phyloP scores from a whole-genome alignment of 2,113 vertebrate genomes.

The Pica pica region DNA sequence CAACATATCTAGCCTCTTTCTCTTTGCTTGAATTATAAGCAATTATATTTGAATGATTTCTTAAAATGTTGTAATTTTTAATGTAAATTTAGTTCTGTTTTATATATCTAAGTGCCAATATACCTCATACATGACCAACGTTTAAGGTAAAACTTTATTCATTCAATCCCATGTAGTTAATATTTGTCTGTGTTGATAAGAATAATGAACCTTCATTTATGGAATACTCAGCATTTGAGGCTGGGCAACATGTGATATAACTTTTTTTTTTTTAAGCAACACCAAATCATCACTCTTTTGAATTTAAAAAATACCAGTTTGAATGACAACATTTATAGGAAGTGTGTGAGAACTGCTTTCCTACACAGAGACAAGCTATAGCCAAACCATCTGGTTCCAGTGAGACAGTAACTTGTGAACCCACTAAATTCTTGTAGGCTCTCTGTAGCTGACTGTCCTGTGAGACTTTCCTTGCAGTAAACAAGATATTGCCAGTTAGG shows the following conservation, averaged over 20 bases:
- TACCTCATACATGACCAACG: neutral
- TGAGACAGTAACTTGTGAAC: slow-evolving; percentile 25
- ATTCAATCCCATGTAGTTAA: neutral
- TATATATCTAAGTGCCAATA: neutral
- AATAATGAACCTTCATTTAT: neutral
- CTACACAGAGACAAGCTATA: slow-evolving; percentile 45
- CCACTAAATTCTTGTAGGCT: neutral
- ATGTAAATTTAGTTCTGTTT: neutral
- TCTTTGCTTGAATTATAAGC: neutral
- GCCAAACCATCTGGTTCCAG: slow-evolving; percentile 51
- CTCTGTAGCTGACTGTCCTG: neutral
- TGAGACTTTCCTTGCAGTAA: neutral
- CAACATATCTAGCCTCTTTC: neutral
- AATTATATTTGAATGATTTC: neutral
- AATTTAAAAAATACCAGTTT: slow-evolving; percentile 18
- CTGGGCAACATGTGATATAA: neutral
- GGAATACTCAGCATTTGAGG: neutral
- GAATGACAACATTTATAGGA: slow-evolving; percentile 51
- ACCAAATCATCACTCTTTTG: neutral
- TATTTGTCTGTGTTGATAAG: neutral
- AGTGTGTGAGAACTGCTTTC: slow-evolving; percentile 51
- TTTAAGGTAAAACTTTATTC: neutral
- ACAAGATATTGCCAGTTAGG: neutral
- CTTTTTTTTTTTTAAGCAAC: neutral
- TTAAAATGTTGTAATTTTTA: neutral